Base-by-base conservation (phyloP, 2,888 invertebrate species). In the Meghimatium bilineatum region DNA sequence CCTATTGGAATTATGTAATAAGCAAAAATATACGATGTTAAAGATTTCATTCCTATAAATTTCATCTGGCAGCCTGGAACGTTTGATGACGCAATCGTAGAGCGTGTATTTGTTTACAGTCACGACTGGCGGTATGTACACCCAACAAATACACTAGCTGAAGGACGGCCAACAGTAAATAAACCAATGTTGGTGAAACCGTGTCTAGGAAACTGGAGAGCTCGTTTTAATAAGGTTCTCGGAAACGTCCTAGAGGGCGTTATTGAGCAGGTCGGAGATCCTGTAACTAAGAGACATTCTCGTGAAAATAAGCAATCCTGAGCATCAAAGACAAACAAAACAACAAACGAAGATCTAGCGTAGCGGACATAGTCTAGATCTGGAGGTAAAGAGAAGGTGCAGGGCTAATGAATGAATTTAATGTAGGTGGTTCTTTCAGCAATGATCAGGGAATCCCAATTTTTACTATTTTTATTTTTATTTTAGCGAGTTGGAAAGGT, bases 291-390 rank as follows among this genome's bases (percentile, higher is more conserved):
- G 77, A 69, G 82, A 60, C 77, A 77, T 71, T 60, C 71, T 29
- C n/a, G 60, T 69, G 23, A 52, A 82, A 82, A 82, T 77, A 82
- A 82, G 67, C 82, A 77, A 34, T 20, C 71, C 17, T 26, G 26
- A 56, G 67, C 82, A 56, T 82, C 82, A 82, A 82, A 82, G 82
- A 77, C 76, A 82, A n/a, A 82, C 77, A 82, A 10, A 60, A 77
- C 67, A 82, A 82, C 77, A 82, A 82, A 82, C 77, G 77, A 75
- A 77, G 1, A 29, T 3, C 26, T 36, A 23, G 63, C 69, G 36
- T 14, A 12, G 36, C 23, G 38, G 36, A 20, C 60, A n/a, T 32
- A 26, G 6, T 12, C 20, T 20, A 17, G 6, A 23, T 6, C 2
- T 44, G 10, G 14, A 26, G 49, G 29, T 38, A 29, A 67, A 44